Evolutionary conservation across 2,113 vertebrate genomes (phyloP).

Genomic region (Dryoscopus gambensis): DNA sequence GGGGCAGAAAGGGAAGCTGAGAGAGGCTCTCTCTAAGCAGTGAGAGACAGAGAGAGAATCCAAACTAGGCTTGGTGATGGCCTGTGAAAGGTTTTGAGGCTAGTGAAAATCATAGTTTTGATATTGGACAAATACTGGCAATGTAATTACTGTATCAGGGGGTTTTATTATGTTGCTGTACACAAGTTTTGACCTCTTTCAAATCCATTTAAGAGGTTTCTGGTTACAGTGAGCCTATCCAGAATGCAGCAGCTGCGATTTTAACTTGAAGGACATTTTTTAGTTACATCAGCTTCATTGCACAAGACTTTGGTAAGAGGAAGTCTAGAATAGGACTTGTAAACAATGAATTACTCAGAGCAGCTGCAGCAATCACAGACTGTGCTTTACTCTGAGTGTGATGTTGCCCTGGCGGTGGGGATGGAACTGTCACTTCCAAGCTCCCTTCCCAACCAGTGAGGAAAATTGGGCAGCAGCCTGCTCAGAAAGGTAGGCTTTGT

Average conservation of each 20-base stretch:
- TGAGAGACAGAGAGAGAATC: background rate
- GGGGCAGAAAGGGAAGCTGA: background rate
- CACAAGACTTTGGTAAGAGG: background rate
- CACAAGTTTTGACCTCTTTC: background rate
- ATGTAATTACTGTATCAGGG: background rate
- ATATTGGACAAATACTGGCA: background rate
- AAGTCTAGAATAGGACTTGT: background rate
- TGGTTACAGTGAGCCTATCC: background rate
- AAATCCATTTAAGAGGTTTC: background rate
- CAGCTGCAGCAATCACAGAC: background rate
- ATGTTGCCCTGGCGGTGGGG: background rate
- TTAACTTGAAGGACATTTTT: background rate
- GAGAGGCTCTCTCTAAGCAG: background rate
- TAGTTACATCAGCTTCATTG: background rate
- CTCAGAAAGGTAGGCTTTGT: background rate
- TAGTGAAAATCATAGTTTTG: background rate
- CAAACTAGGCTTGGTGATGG: background rate
- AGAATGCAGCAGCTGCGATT: background rate
- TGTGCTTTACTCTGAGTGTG: background rate
- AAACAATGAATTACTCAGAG: background rate
- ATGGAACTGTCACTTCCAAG: background rate
- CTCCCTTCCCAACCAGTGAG: background rate
- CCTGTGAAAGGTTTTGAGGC: background rate
- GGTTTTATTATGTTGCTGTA: background rate
- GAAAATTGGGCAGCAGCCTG: background rate